A percentile compares a stretch with the other conserved stretches of the same genome.
Conservation (phyloP, 2,113 vertebrate genomes). For the Paratilapia polleni region DNA sequence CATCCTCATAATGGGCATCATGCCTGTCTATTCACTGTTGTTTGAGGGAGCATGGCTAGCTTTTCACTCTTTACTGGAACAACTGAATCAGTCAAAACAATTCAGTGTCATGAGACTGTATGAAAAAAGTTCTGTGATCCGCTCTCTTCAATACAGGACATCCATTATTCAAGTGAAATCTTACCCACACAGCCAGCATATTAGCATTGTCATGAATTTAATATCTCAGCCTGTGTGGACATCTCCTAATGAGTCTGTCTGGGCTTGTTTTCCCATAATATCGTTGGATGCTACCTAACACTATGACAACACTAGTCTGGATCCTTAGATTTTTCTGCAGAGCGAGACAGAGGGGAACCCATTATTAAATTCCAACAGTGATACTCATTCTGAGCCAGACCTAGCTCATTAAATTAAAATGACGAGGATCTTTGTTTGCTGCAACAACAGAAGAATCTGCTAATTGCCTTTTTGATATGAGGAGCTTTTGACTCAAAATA, state of each 20-base stretch:
- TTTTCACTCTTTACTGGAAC: conserved; percentile 32
- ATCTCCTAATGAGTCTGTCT: conserved; percentile 68
- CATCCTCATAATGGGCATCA: conserved; percentile 3
- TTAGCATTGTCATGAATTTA: conserved; percentile 57
- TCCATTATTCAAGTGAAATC: conserved; percentile 58
- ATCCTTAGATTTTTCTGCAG: conserved; percentile 26
- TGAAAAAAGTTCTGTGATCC: neutral
- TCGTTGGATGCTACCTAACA: conserved; percentile 70
- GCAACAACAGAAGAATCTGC: conserved; percentile 68
- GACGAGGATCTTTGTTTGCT: conserved; percentile 70
- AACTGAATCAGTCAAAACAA: conserved; percentile 51
- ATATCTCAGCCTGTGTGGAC: conserved; percentile 44
- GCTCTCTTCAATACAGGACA: conserved; percentile 24
- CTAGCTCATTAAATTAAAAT: conserved; percentile 73
- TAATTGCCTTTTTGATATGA: conserved; percentile 75
- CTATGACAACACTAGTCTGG: conserved; percentile 69
- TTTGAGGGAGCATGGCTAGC: conserved; percentile 2
- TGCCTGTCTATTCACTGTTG: neutral
- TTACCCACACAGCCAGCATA: conserved; percentile 25
- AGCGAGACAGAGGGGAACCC: conserved; percentile 38
- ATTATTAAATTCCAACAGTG: conserved; percentile 74
- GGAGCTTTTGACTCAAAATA: conserved; percentile 68
- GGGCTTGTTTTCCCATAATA: conserved; percentile 68
- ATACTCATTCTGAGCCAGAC: conserved; percentile 61
- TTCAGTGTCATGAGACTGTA: conserved; percentile 11